Percentiles rank a stretch among this genome's conserved stretches.
These are phyloP conservation scores for Xiphophorus couchianus DNA, from an alignment of 2,113 vertebrate species.

Conservation along the genomic window DNA sequence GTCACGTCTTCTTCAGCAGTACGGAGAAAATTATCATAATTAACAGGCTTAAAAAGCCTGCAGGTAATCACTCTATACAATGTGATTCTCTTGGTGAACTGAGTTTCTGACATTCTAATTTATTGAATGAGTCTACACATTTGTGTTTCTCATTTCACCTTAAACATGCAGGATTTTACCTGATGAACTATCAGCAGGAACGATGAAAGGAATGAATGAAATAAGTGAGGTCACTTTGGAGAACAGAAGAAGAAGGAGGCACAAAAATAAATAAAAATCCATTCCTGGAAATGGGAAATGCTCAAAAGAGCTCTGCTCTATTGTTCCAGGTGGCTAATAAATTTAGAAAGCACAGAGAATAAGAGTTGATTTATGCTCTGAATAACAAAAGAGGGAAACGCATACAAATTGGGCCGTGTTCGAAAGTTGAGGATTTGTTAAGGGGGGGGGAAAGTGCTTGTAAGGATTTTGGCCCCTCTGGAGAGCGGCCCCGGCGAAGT, in stretches of 20 bases:
- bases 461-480: conserved; percentile 11
- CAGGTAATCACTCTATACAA: too few relatives aligned
- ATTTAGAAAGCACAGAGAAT: conserved; percentile 16
- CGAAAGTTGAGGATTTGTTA: conserved; percentile 24
- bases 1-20: too few relatives aligned
- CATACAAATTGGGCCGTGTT: conserved; percentile 8
- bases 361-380: conserved; percentile 9
- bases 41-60: too few relatives aligned
- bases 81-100: too few relatives aligned
- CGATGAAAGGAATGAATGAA: too few relatives aligned
- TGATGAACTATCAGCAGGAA: too few relatives aligned
- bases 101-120: too few relatives aligned
- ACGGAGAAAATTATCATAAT: too few relatives aligned
- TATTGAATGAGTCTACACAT: too few relatives aligned
- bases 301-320: conserved; percentile 15
- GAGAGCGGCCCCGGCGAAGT: conserved; percentile 32
- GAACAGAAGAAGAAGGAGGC: conserved; percentile 5
- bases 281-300: conserved; percentile 16
- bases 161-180: too few relatives aligned
- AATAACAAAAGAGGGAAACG: conserved; percentile 5
- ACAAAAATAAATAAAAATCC: conserved; percentile 25
- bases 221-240: conserved; percentile 1
- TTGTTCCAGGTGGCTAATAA: conserved; percentile 33
- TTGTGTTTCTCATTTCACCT: too few relatives aligned
- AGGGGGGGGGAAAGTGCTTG: conserved; percentile 2